These are phyloP conservation scores for Gonatopus flavifemur DNA, from an alignment of 1,140 invertebrate species.

Conservation along the genomic window DNA sequence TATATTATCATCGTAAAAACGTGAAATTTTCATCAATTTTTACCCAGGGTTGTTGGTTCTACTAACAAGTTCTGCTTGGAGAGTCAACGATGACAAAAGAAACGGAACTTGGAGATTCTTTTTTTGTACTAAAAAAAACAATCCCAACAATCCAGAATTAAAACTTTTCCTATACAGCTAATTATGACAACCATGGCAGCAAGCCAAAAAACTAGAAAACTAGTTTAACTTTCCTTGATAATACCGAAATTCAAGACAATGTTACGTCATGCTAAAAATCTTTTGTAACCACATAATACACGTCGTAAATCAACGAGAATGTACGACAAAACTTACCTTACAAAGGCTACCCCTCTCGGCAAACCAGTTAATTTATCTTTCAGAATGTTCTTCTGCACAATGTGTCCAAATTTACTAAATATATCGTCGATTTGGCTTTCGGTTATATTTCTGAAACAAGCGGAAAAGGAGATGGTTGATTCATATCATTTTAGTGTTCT, in stretches of 20 bases:
- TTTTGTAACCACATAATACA: background rate
- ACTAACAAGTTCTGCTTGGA: no score
- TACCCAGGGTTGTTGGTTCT: no score
- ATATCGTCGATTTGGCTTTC: constrained; percentile 80
- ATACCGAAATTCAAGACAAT: background rate
- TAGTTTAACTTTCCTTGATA: background rate
- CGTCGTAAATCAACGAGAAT: no score
- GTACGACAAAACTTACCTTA: constrained; percentile 74
- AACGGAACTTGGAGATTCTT: no score
- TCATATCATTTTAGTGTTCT: no score
- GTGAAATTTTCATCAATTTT: no score
- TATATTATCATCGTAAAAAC: no score
- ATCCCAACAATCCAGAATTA: no score
- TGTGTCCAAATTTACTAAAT: constrained; percentile 84
- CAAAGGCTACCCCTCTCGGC: constrained; percentile 87
- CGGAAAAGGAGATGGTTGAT: constrained; percentile 6
- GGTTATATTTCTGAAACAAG: constrained; percentile 66
- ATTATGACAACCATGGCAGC: constrained; percentile 11
- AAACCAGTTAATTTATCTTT: constrained; percentile 84
- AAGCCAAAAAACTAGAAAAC: background rate
- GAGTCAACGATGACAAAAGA: no score
- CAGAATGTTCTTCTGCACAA: constrained; percentile 88
- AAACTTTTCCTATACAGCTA: no score
- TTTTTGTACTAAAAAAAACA: no score
- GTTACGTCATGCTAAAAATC: background rate